Evolutionary conservation across 1,140 invertebrate genomes (phyloP), one percentile per base, ranked within the genome.

Genomic region (Zaprionus vittiger): DNA sequence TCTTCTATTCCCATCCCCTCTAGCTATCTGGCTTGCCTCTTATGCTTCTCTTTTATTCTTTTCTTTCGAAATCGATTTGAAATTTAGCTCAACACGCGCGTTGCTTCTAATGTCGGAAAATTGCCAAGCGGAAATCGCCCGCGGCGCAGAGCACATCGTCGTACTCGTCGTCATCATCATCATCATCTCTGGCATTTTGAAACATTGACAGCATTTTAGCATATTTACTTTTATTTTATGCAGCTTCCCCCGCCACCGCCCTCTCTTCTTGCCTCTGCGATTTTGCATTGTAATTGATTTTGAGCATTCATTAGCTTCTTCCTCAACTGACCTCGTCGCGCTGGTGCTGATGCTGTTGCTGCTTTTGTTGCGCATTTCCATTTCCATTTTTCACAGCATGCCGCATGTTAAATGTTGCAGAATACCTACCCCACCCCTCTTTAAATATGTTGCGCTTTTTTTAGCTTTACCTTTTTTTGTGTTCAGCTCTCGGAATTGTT

Each of bases 271-370:
- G 47, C 65, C 70, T 41, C 70, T 78, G 47, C 44, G 47, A 71
- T 67, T 85, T 80, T 65, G 79, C 76, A 65, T 70, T 83, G 84
- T 89, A 87, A 87, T 87, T 87, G 84, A 87, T 89, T 90, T 89
- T 74, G 66, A 90, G 66, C 76, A 81, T 89, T 90, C 85, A 87
- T 87, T 87, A 83, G 84, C 74, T 63, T 72, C 78, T n/a, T 2
- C 17, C 41, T 1, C 41, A 47, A 47, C 41, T 47, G 41, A 47
- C n/a, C 41, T 47, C 41, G 41, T n/a, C 2, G 14, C 5, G 38
- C 31, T 17, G n/a, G 2, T 71, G 66, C 65, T 60, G 28, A 38
- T 67, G 44, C 59, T 63, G 76, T 15, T 41, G 52, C 73, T 79
- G 82, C 70, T 68, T 63, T 41, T n/a, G 38, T 14, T n/a, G 38